Evolutionary conservation across 2,113 vertebrate species (phyloP), one percentile per base, ranked within the genome.

Genomic region (Octodon degus): DNA sequence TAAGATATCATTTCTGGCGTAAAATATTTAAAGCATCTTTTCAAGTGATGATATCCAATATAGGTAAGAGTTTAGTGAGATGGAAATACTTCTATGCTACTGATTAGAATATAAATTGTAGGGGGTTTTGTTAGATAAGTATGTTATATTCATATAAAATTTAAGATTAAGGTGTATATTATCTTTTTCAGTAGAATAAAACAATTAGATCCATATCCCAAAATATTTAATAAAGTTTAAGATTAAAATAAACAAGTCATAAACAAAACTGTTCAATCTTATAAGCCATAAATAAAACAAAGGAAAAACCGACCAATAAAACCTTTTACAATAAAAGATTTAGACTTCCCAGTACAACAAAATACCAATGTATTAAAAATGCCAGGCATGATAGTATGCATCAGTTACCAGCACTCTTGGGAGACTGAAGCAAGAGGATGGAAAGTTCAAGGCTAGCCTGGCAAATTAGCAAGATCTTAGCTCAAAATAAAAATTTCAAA

Each of bases 171-270:
- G 22, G 34, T 83, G 92, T n/a, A 25, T n/a, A 95, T 84, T 67
- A 74, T 60, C 20, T 58, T 79, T 93, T 43, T 84, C 40, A 90
- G 77, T 58, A 92, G 89, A 89, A 92, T 89, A n/a, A 81, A 47
- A 89, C 17, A 76, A 83, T 20, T 68, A 72, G 0, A 81, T 53
- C 24, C 50, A 76, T 30, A 89, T 55, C 34, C 1, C 67, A 74
- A 25, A 90, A 19, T 58, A 95, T 60, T 92, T 74, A 90, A 87
- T 34, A 60, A 67, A 89, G 22, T 93, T 87, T 62, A 93, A 68
- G 24, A 68, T 89, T 81, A 89, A 87, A 95, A 92, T 58, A 87
- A 95, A 90, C 63, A 83, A 76, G 58, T 20, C 34, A 86, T 62
- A 80, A 32, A 65, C 22, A 83, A 93, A 89, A 68, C 7, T 19